phyloP scores from a whole-genome alignment of 2,797 vertebrate genomes.

The Mallotus villosus region DNA sequence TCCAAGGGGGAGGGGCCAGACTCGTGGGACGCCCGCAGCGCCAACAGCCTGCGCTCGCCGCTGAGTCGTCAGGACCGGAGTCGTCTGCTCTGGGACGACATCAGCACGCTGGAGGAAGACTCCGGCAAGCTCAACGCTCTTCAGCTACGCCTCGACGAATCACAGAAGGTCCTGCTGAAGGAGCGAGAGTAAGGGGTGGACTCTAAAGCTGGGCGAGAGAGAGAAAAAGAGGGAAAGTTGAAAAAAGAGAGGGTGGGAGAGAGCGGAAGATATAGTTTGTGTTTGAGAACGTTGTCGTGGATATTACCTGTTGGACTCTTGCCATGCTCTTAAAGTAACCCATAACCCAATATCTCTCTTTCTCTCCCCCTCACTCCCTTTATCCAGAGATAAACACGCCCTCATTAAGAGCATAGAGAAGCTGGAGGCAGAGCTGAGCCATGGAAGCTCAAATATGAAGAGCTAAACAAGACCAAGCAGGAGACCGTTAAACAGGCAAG shows the following conservation, averaged over 20 bases:
- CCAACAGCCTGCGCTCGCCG: constrained; percentile 59
- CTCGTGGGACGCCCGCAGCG: constrained; percentile 77
- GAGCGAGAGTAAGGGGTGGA: constrained; percentile 81
- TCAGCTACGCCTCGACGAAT: constrained; percentile 91
- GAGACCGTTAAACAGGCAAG: constrained; percentile 93
- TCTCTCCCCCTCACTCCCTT: background rate
- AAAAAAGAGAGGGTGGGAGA: too few relatives aligned
- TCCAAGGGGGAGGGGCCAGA: constrained; percentile 76
- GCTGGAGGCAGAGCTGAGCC: constrained; percentile 89
- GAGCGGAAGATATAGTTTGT: background rate
- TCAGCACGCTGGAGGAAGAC: constrained; percentile 80
- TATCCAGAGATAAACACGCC: constrained; percentile 85
- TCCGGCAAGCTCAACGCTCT: constrained; percentile 83
- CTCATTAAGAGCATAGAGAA: constrained; percentile 92
- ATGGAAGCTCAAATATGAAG: constrained; percentile 97
- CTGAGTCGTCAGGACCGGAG: constrained; percentile 85
- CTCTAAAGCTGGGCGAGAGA: constrained; percentile 75
- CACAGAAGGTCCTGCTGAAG: constrained; percentile 89
- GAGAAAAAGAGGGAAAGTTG: constrained; percentile 66
- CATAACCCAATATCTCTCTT: too few relatives aligned
- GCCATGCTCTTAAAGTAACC: background rate
- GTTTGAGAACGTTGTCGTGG: too few relatives aligned
- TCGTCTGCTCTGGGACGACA: constrained; percentile 88
- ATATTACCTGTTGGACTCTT: background rate
- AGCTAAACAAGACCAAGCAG: constrained; percentile 92